Percentiles rank a stretch among this genome's conserved stretches.
These are phyloP conservation scores for Plecotus auritus DNA, from an alignment of 2,113 vertebrate species.

Conservation along the genomic window DNA sequence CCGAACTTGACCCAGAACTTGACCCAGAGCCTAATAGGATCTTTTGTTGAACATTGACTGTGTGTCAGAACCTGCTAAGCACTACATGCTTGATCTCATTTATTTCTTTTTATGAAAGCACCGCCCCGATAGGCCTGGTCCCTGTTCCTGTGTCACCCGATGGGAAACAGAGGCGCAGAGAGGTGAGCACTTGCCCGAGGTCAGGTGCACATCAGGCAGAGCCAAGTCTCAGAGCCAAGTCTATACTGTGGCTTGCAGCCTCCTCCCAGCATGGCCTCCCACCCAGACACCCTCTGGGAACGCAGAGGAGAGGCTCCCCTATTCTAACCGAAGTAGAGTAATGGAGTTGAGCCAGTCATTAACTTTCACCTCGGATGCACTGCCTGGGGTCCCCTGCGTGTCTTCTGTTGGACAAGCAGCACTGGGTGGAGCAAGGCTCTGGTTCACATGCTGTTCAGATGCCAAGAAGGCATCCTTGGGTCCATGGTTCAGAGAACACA, in stretches of 20 bases:
- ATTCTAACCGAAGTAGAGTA: background rate
- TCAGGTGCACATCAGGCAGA: rapidly evolving
- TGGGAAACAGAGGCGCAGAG: background rate
- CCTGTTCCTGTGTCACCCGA: background rate
- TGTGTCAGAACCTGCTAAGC: background rate
- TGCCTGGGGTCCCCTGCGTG: rapidly evolving
- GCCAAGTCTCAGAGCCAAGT: background rate
- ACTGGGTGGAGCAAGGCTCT: background rate
- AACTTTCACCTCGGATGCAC: background rate
- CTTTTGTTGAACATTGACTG: background rate
- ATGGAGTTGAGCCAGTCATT: background rate
- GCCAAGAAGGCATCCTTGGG: background rate
- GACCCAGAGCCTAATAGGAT: background rate
- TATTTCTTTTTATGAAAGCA: background rate
- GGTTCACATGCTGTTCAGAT: background rate
- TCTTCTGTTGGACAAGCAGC: background rate
- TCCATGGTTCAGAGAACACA: background rate
- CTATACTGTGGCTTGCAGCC: background rate
- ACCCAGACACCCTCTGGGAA: too few relatives aligned
- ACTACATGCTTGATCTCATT: background rate
- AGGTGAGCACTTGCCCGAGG: background rate
- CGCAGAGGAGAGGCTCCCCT: background rate
- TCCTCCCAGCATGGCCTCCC: background rate
- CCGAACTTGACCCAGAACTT: background rate
- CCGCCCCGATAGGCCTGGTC: background rate